Conservation (phyloP, 2,113 vertebrate species). For the Rhagologus leucostigma region DNA sequence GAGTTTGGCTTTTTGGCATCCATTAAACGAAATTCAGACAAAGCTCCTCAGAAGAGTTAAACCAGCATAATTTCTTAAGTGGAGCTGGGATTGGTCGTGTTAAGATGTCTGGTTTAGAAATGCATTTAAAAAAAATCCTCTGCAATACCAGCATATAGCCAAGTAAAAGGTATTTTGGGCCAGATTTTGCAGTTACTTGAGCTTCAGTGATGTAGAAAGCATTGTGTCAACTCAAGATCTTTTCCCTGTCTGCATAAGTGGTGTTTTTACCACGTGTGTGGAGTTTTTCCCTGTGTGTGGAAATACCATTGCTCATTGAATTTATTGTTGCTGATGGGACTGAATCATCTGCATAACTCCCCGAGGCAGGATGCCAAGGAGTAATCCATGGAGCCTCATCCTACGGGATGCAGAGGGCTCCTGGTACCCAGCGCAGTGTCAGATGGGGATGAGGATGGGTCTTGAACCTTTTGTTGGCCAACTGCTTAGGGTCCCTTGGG, state of each 20-base stretch:
- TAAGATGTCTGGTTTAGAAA: not conserved
- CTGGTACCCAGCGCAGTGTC: fast-evolving
- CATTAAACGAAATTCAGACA: not conserved
- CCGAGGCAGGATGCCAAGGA: fast-evolving
- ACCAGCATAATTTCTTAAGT: not conserved
- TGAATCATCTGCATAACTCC: not conserved
- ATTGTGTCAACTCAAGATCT: not conserved
- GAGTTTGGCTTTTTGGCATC: not conserved
- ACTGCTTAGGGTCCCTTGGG: fast-evolving
- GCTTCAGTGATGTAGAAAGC: not conserved
- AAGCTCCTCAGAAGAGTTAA: not conserved
- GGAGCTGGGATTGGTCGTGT: fast-evolving
- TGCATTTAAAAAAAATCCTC: not conserved
- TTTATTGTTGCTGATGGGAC: not conserved
- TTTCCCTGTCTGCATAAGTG: not conserved
- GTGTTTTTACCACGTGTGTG: not conserved
- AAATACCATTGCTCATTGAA: not conserved
- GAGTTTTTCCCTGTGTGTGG: not conserved
- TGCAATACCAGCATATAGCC: not conserved
- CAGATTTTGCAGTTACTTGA: not conserved
- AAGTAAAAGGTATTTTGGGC: not conserved
- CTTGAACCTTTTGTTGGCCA: not conserved
- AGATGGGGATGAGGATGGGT: not conserved
- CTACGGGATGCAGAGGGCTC: not conserved
- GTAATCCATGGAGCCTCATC: not conserved